These are phyloP conservation scores for Lycaena phlaeas DNA, from an alignment of 2,888 invertebrate genomes.

Conservation along the genomic window DNA sequence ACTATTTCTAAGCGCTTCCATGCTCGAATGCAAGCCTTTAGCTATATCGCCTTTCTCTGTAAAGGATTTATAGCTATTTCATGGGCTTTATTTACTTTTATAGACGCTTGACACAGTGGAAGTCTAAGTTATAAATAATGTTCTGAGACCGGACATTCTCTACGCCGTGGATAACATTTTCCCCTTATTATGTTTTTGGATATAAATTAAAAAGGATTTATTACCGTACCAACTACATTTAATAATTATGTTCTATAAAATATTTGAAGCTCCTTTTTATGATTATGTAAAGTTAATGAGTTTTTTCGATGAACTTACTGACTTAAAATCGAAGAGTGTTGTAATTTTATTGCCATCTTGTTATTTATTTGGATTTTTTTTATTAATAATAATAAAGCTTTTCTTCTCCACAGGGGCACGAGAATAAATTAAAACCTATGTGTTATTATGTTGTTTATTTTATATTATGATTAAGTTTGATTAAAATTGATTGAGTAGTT, in stretches of 20 bases:
- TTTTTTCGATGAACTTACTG: too few relatives aligned
- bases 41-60: constrained; percentile 50
- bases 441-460: too few relatives aligned
- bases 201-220: constrained; percentile 68
- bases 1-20: constrained; percentile 10
- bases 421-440: too few relatives aligned
- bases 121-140: constrained; percentile 62
- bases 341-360: too few relatives aligned
- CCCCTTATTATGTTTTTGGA: constrained; percentile 66
- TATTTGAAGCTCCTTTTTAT: too few relatives aligned
- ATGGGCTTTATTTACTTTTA: constrained; percentile 69
- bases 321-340: too few relatives aligned
- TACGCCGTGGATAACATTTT: constrained; percentile 59
- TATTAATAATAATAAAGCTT: too few relatives aligned
- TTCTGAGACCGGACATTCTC: constrained; percentile 44
- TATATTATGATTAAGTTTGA: too few relatives aligned
- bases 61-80: constrained; percentile 62
- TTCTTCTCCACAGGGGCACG: too few relatives aligned
- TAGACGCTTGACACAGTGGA: constrained; percentile 47
- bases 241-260: constrained; percentile 1
- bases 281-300: too few relatives aligned
- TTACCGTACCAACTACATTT: constrained; percentile 23
- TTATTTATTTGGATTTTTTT: too few relatives aligned
- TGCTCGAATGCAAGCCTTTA: constrained; percentile 28
- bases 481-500: too few relatives aligned